Conservation (phyloP, 1,140 invertebrate genomes). For the Acromyrmex echinatior region DNA sequence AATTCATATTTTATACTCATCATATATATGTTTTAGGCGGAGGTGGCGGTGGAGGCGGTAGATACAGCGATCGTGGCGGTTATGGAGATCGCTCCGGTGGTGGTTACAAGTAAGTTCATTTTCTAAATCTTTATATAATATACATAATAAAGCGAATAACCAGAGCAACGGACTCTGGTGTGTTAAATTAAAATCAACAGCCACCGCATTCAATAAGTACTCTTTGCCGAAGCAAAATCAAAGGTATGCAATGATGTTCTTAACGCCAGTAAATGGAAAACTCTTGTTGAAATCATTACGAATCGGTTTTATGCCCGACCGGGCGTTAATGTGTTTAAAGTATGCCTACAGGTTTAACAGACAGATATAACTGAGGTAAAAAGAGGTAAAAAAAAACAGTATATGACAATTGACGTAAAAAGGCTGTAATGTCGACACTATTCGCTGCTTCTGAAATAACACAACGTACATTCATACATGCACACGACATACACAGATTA, state of each 20-base stretch:
- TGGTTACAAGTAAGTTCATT: conserved; percentile 84
- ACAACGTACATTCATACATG: background rate
- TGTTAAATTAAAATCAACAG: conserved; percentile 60
- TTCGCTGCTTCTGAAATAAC: conserved; percentile 60
- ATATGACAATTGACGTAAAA: conserved; percentile 85
- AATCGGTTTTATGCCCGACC: conserved; percentile 81
- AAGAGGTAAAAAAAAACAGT: conserved; percentile 82
- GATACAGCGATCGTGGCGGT: conserved; percentile 87
- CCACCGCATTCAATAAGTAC: conserved; percentile 54
- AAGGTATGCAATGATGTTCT: conserved; percentile 79
- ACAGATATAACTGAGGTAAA: conserved; percentile 85
- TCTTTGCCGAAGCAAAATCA: conserved; percentile 69
- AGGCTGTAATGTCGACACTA: conserved; percentile 79
- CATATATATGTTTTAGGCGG: conserved; percentile 57
- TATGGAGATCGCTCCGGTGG: conserved; percentile 85
- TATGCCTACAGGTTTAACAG: conserved; percentile 87
- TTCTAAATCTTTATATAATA: conserved; percentile 55
- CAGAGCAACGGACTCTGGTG: conserved; percentile 30
- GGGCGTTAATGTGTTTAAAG: conserved; percentile 86
- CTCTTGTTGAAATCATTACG: conserved; percentile 77
- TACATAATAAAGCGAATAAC: conserved; percentile 69
- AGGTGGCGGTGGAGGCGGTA: conserved; percentile 80
- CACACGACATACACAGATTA: conserved; percentile 13
- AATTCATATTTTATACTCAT: background rate
- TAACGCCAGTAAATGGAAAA: conserved; percentile 73